Percentiles rank a stretch among this genome's conserved stretches.
Conservation (phyloP, 2,888 invertebrate genomes). For the Capitulum mitella region DNA sequence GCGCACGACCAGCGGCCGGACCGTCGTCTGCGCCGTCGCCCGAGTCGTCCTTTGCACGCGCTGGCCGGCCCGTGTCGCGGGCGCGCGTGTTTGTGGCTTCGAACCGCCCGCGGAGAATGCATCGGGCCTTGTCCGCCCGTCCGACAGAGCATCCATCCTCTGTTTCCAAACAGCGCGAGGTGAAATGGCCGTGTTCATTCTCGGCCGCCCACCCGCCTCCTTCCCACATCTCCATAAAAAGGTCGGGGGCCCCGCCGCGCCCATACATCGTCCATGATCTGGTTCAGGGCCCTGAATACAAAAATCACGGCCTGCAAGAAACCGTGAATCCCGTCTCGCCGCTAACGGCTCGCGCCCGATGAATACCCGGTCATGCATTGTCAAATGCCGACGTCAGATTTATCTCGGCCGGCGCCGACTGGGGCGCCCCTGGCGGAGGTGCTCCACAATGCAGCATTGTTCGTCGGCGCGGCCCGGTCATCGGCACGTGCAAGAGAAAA, state of each 20-base stretch:
- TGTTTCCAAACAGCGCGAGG: not conserved
- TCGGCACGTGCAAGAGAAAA: not conserved
- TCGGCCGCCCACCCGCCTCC: not conserved
- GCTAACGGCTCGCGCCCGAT: not conserved
- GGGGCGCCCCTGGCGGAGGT: not conserved
- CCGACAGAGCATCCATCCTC: not conserved
- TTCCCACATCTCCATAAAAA: conserved; percentile 14
- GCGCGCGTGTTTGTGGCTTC: no score
- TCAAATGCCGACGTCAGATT: not conserved
- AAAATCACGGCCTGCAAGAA: not conserved
- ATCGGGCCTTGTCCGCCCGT: not conserved
- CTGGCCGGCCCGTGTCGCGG: no score
- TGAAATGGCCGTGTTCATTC: conserved; percentile 10
- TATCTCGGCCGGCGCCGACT: not conserved
- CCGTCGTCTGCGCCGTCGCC: no score
- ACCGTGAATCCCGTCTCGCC: not conserved
- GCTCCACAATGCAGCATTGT: not conserved
- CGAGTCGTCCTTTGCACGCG: no score
- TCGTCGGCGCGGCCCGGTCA: not conserved
- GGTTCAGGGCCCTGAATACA: not conserved
- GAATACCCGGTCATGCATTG: not conserved
- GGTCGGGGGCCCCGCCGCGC: not conserved
- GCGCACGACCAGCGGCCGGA: no score
- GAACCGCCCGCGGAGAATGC: not conserved
- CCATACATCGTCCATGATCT: not conserved